Percentiles rank a stretch among this genome's conserved stretches.
Conservation (phyloP, 2,888 invertebrate species). For the Erannis defoliaria region DNA sequence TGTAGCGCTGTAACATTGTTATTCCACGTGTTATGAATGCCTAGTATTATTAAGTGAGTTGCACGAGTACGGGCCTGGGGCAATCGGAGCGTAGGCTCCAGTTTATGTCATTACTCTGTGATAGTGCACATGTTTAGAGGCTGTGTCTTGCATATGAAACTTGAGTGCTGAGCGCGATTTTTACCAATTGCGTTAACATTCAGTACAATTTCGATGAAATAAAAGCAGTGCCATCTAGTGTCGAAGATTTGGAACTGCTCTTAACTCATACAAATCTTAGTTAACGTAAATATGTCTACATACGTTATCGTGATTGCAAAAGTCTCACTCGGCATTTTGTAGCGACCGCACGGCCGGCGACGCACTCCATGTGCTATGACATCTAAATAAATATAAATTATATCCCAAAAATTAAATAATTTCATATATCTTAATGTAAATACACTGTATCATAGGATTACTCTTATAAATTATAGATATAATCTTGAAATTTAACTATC, state of each 20-base stretch:
- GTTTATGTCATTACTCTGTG: slow-evolving; percentile 85
- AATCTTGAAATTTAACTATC: slow-evolving; percentile 67
- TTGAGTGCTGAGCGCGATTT: too few relatives aligned
- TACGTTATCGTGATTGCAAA: too few relatives aligned
- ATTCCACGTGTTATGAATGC: slow-evolving; percentile 80
- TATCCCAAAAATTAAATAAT: slow-evolving; percentile 86
- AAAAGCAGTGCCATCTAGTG: too few relatives aligned
- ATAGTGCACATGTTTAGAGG: slow-evolving; percentile 78
- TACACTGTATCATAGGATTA: slow-evolving; percentile 81
- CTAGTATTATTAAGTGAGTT: slow-evolving; percentile 82
- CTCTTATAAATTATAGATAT: slow-evolving; percentile 67
- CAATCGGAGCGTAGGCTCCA: slow-evolving; percentile 80
- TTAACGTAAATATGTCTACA: too few relatives aligned
- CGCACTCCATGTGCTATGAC: slow-evolving; percentile 81
- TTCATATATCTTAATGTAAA: slow-evolving; percentile 81
- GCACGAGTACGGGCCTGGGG: slow-evolving; percentile 85
- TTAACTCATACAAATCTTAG: too few relatives aligned
- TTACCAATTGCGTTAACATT: too few relatives aligned
- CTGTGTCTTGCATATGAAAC: slow-evolving; percentile 62
- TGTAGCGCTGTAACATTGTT: slow-evolving; percentile 80
- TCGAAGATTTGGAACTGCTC: too few relatives aligned
- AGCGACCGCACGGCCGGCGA: slow-evolving; percentile 53
- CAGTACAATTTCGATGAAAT: too few relatives aligned
- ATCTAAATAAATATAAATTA: slow-evolving; percentile 75
- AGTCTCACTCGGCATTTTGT: too few relatives aligned